phyloP scores from a whole-genome alignment of 2,888 invertebrate genomes.

The Hirudinaria manillensis region DNA sequence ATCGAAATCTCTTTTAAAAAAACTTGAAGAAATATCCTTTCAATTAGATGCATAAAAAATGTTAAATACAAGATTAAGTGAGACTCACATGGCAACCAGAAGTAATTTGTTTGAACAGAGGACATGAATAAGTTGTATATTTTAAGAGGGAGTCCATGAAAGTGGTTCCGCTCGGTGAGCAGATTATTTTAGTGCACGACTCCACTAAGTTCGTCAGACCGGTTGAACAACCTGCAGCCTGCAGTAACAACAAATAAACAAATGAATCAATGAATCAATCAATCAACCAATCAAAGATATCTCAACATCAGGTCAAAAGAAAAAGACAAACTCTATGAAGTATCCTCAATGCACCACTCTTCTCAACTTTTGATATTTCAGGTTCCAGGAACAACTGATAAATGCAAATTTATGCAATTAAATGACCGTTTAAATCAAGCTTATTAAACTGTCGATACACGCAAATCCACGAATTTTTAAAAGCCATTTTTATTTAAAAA shows the following conservation, averaged over 20 bases:
- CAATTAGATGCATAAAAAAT: too few species aligned
- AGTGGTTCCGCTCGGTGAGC: background rate
- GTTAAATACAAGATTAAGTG: too few species aligned
- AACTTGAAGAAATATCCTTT: too few species aligned
- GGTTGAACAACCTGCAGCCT: background rate
- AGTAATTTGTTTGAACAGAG: background rate
- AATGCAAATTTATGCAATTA: too few species aligned
- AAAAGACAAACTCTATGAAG: background rate
- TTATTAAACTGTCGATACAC: too few species aligned
- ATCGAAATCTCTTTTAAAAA: too few species aligned
- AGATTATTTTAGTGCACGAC: slow-evolving; percentile 10
- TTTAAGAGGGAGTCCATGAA: background rate
- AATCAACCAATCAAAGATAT: background rate
- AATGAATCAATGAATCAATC: background rate
- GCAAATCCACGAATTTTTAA: too few species aligned
- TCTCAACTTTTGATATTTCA: slow-evolving; percentile 4
- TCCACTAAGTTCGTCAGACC: background rate
- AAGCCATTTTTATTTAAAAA: too few species aligned
- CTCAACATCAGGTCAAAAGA: background rate
- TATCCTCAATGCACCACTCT: background rate
- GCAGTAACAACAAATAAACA: background rate
- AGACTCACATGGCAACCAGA: too few species aligned
- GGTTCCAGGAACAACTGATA: background rate
- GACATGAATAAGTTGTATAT: background rate
- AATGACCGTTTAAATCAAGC: too few species aligned